Evolutionary conservation across 1,140 invertebrate genomes (phyloP), one percentile per base, ranked within the genome.

Genomic region (Archivesica marissinica): DNA sequence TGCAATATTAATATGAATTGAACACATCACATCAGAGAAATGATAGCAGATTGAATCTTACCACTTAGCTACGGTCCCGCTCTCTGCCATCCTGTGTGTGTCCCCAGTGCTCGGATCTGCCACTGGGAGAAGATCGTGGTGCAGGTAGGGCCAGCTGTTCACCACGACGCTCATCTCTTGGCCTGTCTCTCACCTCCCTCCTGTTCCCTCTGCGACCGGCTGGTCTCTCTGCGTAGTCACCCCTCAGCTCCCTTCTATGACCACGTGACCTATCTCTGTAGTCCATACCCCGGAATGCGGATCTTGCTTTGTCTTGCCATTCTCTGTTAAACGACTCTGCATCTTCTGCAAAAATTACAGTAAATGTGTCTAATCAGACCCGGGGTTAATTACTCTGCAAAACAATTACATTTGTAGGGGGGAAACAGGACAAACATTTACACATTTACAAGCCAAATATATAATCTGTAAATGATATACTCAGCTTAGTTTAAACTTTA

Each of bases 91-190:
- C 44, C n/a, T 30, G 9, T 23, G 64, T 54, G 2, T 35, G 28
- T 38, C 79, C 79, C 79, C 79, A 70, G 50, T 81, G 79, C 56
- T 81, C 79, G 6, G 79, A 72, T n/a, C 59, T 17, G 4, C 11
- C 23, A 9, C 11, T 4, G 3, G 30, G n/a, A 2, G 1, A 0
- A n/a, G 47, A 15, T 33, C 38, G 30, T 50, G 79, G 50, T 13
- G 0, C 56, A 0, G 77, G 77, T 20, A 81, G 23, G 30, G 79
- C 79, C 28, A 81, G 66, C 30, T 59, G 64, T 38, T 81, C 35
- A 17, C 25, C 38, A 13, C 76, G 20, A 41, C 59, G 7, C 13
- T 52, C 50, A 50, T 50, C 35, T 15, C 41, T 33, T 28, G 17
- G 41, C 33, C 50, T 11, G 20, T 74, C 54, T 28, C 56, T 61